Base-by-base conservation (phyloP, 2,888 invertebrate species). In the Steinernema scapterisci region DNA sequence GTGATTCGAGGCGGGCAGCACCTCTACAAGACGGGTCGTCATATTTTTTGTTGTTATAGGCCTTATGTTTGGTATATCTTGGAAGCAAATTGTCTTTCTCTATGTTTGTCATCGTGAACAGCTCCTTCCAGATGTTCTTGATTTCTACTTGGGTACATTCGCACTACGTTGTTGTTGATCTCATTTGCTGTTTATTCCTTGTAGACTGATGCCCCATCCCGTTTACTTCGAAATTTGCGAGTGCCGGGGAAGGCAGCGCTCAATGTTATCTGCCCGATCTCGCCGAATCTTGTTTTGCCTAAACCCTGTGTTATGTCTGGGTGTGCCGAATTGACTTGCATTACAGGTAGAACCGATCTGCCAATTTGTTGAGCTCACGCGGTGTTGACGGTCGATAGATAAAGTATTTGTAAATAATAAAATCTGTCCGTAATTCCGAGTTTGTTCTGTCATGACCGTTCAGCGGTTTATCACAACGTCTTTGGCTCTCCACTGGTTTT, bases 331-430 rank as follows among this genome's bases (percentile, higher is more conserved):
- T 11, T 31, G 63, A 31, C 21, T 63, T 27, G 16, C 31, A 25
- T 63, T 63, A 63, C 63, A 63, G 63, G 63, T 63, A 63, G 63
- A 63, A 27, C n/a, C 11, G 31, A 21, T 63, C 63, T 63, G 63
- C 63, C 63, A 63, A 27, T 27, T 63, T 31, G 63, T 63, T 63
- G 27, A 25, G 63, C 63, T 63, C 63, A 63, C 63, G 38, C 27
- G 63, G 31, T 63, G 31, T 27, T 63, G 1, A 31, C 31, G 27
- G 27, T 63, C 11, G 16, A 63, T 16, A 63, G 63, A 63, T 63
- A 63, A 63, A 63, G 31, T 25, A 63, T 16, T 63, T 25, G 7
- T 16, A 63, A 63, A 63, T 31, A 63, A 63, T 31, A 63, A 31
- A 16, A n/a, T n/a, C n/a, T 63, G 31, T 38, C 63, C 16, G 31